Conservation (phyloP, 2,888 invertebrate genomes). For the Athripsodes cinereus region DNA sequence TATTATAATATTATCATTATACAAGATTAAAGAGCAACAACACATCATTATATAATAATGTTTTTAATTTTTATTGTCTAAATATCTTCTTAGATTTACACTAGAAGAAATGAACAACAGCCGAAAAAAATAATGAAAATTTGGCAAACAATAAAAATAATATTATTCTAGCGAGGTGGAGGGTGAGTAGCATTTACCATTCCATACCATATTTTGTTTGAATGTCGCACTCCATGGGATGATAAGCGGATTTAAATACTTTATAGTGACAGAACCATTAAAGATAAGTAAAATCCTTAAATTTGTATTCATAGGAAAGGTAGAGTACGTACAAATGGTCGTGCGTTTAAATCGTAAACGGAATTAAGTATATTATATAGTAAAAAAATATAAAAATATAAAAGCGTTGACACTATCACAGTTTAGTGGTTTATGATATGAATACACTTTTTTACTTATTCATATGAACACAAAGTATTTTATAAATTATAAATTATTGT, state of each 20-base stretch:
- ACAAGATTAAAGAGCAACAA: too few species aligned
- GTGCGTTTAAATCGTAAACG: neutral
- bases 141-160: neutral
- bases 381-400: neutral
- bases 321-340: too few species aligned
- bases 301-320: slow-evolving; percentile 1
- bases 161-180: neutral
- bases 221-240: neutral
- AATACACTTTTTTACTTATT: too few species aligned
- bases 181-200: neutral
- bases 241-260: neutral
- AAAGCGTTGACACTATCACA: neutral
- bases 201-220: neutral
- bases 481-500: too few species aligned
- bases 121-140: neutral
- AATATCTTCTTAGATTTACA: too few species aligned
- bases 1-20: too few species aligned
- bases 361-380: too few species aligned
- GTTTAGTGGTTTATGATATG: too few species aligned
- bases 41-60: too few species aligned
- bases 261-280: slow-evolving; percentile 4
- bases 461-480: too few species aligned
- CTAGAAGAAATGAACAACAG: too few species aligned
- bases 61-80: too few species aligned
- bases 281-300: neutral